phyloP scores from a whole-genome alignment of 2,797 vertebrate genomes.

The Hirundo rustica region DNA sequence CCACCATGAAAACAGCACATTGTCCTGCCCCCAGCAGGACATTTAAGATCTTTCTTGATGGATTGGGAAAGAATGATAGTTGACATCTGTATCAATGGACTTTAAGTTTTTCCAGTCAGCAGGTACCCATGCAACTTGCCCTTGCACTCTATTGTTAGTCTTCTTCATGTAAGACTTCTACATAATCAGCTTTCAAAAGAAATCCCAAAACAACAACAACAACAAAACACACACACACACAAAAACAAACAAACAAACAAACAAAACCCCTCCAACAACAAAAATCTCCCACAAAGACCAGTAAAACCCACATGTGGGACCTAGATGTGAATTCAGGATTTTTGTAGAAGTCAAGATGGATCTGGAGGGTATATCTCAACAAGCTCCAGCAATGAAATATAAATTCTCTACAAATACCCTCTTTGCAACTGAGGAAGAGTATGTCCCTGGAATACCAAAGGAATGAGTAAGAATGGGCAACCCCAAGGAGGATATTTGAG shows the following conservation, averaged over 20 bases:
- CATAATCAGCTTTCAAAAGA: neutral
- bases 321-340: neutral
- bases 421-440: neutral
- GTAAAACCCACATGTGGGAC: neutral
- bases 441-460: neutral
- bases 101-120: neutral
- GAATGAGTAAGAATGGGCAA: neutral
- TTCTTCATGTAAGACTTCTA: neutral
- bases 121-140: neutral
- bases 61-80: neutral
- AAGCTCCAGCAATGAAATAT: neutral
- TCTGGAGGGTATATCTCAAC: neutral
- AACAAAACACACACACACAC: neutral
- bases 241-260: no score
- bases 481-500: neutral
- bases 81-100: neutral
- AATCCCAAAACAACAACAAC: neutral
- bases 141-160: accelerated
- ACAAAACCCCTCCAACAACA: neutral
- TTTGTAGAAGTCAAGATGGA: neutral
- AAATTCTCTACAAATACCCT: neutral
- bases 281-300: neutral
- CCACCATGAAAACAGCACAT: neutral
- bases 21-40: neutral
- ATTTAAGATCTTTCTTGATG: neutral